Evolutionary conservation across 2,113 vertebrate genomes (phyloP).

Genomic region (Gadus chalcogrammus): DNA sequence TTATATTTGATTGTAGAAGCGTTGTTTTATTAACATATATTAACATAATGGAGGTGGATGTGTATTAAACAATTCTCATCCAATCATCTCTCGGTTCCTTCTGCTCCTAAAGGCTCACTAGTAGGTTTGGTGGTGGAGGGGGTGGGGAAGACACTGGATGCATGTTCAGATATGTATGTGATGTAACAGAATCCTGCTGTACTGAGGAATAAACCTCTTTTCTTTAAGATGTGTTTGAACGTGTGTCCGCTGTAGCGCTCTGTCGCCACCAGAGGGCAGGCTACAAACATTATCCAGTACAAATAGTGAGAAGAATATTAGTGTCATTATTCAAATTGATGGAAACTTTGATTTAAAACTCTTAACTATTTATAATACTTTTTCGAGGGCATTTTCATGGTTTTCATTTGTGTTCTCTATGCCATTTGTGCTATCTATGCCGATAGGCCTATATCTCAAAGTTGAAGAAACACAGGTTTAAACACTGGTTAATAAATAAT

Average conservation of each 20-base stretch:
- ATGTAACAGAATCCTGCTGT: slow-evolving; percentile 56
- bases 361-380: too few relatives aligned
- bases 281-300: neutral
- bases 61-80: slow-evolving; percentile 57
- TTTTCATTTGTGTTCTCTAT: too few relatives aligned
- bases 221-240: slow-evolving; percentile 46
- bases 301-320: too few relatives aligned
- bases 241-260: slow-evolving; percentile 15
- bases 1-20: slow-evolving; percentile 49
- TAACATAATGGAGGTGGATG: slow-evolving; percentile 38
- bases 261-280: slow-evolving; percentile 40
- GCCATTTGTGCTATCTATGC: too few relatives aligned
- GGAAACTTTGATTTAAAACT: too few relatives aligned
- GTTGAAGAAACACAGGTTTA: too few relatives aligned
- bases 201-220: slow-evolving; percentile 66
- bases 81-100: slow-evolving; percentile 38
- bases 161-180: slow-evolving; percentile 49
- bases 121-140: slow-evolving; percentile 23
- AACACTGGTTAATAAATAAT: too few relatives aligned
- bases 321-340: too few relatives aligned
- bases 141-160: slow-evolving; percentile 27
- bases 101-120: slow-evolving; percentile 55
- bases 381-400: too few relatives aligned
- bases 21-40: slow-evolving; percentile 17
- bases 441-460: too few relatives aligned